Base-by-base conservation (phyloP, 2,113 vertebrate genomes). In the Gymnobelideus leadbeateri region DNA sequence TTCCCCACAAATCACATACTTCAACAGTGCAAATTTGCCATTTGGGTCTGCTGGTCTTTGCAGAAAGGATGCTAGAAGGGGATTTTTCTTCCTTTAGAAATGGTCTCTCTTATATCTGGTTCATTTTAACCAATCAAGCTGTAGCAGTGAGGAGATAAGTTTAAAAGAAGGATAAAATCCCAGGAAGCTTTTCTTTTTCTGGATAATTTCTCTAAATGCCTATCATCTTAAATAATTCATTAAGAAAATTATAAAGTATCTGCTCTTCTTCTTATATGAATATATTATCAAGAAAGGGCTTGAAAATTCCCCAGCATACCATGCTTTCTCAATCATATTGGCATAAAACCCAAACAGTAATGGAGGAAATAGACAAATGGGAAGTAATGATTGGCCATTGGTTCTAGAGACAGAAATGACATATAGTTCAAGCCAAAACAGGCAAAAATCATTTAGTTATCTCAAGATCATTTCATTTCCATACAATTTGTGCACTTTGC, bases 201-300 rank as follows among this genome's bases (percentile, higher is more conserved):
- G 54, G 57, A 89, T 57, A 89, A 94, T 89, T 92, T 96, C 51
- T 55, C 5, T 28, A 91, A 93, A 53, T 91, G 89, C 89, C 10
- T 94, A n/a, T 94, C 46, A 92, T 91, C 1, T 37, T 93, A 52
- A 93, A 89, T 89, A 93, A 96, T 55, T 89, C 57, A 93, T 91
- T 91, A 89, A 51, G 84, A 57, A 89, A 84, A 91, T 89, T 49
- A 91, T 21, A 57, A 52, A 89, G 31, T 31, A 8, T 89, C 51
- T 94, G 8, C 89, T 77, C 26, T 92, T 49, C 16, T 89, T 94
- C 46, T 91, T 92, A 54, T 37, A 94, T 55, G 19, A 51, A 92
- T 84, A 90, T 84, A 61, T 89, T 93, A 90, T 91, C 91, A 50
- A 53, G 61, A 89, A 25, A 37, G 49, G 10, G 19, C 68, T 93